Evolutionary conservation across 2,113 vertebrate species (phyloP), one percentile per base, ranked within the genome.

Genomic region (Camelus bactrianus): DNA sequence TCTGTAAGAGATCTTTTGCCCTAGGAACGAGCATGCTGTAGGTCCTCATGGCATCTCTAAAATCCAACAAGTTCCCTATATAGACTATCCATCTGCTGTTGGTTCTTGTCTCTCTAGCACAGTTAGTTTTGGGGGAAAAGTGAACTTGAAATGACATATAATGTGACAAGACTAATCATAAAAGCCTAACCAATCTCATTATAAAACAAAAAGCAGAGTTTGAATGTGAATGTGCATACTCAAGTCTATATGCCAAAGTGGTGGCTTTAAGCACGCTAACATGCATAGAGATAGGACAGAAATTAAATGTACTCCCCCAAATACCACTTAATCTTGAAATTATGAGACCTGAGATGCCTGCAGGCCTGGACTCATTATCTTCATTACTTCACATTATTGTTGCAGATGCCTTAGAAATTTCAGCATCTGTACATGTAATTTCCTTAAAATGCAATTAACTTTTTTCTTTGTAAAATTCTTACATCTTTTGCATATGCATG

Each of bases 391-490:
- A 32, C 16, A 28, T 48, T 92, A 8, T 1, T 89, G 9, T 65
- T 83, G 6, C 12, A 52, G 26, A 75, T 38, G 8, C 17, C 54
- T 28, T 87, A 32, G 26, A 83, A 58, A 58, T 75, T 9, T 67
- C 48, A 90, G 52, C 32, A 58, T 73, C 60, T 90, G 3, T 75
- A 12, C 13, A 0, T 15, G 17, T 54, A 81, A 56, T 72, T 93
- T 65, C 6, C 65, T 65, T 91, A 95, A 86, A 88, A 14, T 72
- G 12, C 52, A 72, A 0, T 56, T 65, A 32, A 52, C 16, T 65
- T 70, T 93, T 87, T 85, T 93, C 9, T 65, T 80, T 84, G 11
- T 52, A 7, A 94, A 80, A 58, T 80, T 95, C 28, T 64, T 83
- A 42, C 0, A 17, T 72, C 28, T n/a, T 92, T 70, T 72, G 24